phyloP scores from a whole-genome alignment of 2,797 vertebrate species.

The Presbytis comata region DNA sequence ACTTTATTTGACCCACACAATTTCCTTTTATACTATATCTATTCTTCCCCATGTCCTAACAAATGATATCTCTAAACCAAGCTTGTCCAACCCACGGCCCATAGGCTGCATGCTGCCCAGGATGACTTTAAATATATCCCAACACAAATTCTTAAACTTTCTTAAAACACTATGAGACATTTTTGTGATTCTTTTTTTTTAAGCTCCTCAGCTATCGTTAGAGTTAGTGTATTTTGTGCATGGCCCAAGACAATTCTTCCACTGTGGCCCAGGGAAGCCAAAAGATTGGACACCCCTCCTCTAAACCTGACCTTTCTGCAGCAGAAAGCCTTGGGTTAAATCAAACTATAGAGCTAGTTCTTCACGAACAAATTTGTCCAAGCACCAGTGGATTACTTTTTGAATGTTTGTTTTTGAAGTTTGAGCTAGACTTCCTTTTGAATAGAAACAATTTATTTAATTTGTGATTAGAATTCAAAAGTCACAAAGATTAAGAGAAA shows the following conservation, averaged over 20 bases:
- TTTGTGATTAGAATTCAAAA: not conserved
- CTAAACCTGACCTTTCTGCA: not conserved
- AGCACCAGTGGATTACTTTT: not conserved
- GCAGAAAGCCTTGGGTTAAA: not conserved
- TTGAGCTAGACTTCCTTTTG: not conserved
- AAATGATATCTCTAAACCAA: too few species aligned
- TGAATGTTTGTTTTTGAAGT: not conserved
- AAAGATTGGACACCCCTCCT: not conserved
- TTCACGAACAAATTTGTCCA: not conserved
- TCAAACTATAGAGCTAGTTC: not conserved
- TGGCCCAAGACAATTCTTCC: not conserved
- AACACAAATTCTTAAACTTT: too few species aligned
- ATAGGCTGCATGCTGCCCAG: too few species aligned
- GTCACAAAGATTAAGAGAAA: not conserved
- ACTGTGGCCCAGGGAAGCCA: not conserved
- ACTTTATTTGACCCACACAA: not conserved
- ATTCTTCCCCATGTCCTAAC: not conserved
- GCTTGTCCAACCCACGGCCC: too few species aligned
- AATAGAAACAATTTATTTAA: not conserved
- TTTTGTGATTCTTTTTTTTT: not conserved
- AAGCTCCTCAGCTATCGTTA: not conserved
- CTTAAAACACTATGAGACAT: too few species aligned
- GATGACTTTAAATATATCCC: too few species aligned
- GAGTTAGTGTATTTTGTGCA: not conserved
- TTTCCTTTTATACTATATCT: not conserved